A percentile compares a stretch with the other conserved stretches of the same genome.
Conservation (phyloP, 2,113 vertebrate genomes). For the Bucco capensis region DNA sequence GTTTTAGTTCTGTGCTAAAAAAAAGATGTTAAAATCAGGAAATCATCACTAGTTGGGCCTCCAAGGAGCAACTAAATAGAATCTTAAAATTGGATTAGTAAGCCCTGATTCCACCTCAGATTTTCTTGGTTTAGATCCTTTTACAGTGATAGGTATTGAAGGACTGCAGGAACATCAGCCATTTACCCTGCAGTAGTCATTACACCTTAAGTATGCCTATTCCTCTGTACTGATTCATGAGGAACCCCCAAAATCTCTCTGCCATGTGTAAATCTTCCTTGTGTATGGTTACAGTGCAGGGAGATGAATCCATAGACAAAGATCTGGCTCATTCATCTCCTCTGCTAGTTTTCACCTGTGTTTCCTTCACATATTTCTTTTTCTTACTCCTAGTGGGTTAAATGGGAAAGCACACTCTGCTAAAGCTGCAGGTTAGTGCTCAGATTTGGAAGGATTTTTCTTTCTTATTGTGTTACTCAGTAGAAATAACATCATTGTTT, state of each 20-base stretch:
- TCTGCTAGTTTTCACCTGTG: background rate
- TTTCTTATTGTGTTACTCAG: background rate
- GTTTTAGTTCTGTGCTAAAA: background rate
- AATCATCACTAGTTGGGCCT: background rate
- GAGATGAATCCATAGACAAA: background rate
- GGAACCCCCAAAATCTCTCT: background rate
- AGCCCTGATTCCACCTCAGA: background rate
- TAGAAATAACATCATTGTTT: slow-evolving; percentile 3
- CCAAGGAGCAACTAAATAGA: background rate
- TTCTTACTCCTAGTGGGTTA: background rate
- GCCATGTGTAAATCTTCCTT: accelerated
- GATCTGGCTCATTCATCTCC: background rate
- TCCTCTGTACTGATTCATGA: background rate
- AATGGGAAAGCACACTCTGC: background rate
- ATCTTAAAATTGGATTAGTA: background rate
- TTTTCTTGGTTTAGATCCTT: background rate
- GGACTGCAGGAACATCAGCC: background rate
- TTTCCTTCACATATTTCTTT: background rate
- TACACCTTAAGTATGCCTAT: background rate
- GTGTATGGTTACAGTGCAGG: background rate
- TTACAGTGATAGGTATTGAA: background rate
- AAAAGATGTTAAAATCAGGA: background rate
- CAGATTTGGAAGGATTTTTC: background rate
- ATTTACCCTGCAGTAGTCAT: background rate
- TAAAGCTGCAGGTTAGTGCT: background rate